Evolutionary conservation across 1,140 invertebrate genomes (phyloP), one percentile per base, ranked within the genome.

Genomic region (Aphelenchoides fujianensis): DNA sequence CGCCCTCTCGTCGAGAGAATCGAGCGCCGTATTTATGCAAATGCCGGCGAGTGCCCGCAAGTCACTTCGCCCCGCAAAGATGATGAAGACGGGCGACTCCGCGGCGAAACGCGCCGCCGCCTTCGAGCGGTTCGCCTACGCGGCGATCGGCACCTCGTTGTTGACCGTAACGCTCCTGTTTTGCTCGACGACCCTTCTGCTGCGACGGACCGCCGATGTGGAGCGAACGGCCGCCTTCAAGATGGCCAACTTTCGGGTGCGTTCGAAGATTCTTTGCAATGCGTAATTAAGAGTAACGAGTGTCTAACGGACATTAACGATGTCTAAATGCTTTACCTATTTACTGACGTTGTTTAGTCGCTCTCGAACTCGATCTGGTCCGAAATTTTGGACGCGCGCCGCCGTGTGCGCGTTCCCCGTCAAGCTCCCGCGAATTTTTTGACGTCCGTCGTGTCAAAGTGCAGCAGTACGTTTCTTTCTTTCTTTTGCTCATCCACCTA

Each of bases 11-110:
- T n/a, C n/a, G n/a, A n/a, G n/a, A n/a, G n/a, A n/a, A n/a, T n/a
- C n/a, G n/a, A n/a, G n/a, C n/a, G n/a, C 12, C 41, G 41, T 48
- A 48, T 48, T 48, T 48, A 48, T 48, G 41, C 41, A 48, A 48
- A 48, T 48, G 12, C 12, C n/a, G n/a, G n/a, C n/a, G n/a, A 12
- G 41, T 48, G 41, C 41, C 12, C 41, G 41, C 41, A 48, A 48
- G 23, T 16, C 23, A 23, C 41, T 23, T 16, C 41, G 12, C 12
- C 12, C 23, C 41, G 41, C 41, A 48, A n/a, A n/a, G n/a, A n/a
- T n/a, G n/a, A 48, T 48, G 41, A 48, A 48, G 23, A 48, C 41
- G n/a, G n/a, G n/a, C n/a, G n/a, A n/a, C n/a, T n/a, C n/a, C n/a
- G n/a, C n/a, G n/a, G n/a, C n/a, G n/a, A n/a, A n/a, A n/a, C n/a